These are phyloP conservation scores for Poeciliopsis presidionis DNA, from an alignment of 2,797 vertebrate species.

Conservation along the genomic window DNA sequence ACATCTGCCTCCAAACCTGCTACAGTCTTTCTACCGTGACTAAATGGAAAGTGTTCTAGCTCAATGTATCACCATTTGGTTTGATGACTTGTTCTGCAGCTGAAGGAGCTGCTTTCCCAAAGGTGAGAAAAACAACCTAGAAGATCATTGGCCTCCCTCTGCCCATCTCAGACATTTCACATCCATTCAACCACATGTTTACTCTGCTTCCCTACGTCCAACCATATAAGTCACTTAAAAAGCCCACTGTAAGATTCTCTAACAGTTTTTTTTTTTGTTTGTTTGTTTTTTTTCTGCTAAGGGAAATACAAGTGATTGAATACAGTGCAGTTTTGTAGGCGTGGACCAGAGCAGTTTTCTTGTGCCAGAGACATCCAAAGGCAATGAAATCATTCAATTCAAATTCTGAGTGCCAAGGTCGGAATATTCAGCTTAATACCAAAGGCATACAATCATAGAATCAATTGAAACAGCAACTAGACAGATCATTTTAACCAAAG, in stretches of 20 bases:
- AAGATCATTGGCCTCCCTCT: neutral
- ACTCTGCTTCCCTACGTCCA: neutral
- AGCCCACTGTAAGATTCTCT: neutral
- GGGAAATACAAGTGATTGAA: neutral
- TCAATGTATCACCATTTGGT: neutral
- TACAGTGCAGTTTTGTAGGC: neutral
- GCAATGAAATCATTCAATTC: neutral
- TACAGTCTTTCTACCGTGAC: neutral
- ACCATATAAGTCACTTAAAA: neutral
- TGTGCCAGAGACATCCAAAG: neutral
- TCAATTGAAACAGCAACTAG: neutral
- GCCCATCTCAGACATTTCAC: neutral
- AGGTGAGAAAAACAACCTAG: neutral
- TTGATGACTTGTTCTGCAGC: neutral
- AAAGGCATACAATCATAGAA: neutral
- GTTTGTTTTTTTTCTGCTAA: neutral
- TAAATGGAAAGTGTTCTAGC: neutral
- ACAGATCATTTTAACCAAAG: neutral
- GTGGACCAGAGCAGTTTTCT: neutral
- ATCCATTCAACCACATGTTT: neutral
- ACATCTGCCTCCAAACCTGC: neutral
- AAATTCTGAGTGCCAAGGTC: neutral
- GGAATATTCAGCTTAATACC: neutral
- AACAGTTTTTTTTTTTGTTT: neutral
- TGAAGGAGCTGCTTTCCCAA: neutral